Base-by-base conservation (phyloP, 2,797 vertebrate genomes). In the Syncerus caffer region DNA sequence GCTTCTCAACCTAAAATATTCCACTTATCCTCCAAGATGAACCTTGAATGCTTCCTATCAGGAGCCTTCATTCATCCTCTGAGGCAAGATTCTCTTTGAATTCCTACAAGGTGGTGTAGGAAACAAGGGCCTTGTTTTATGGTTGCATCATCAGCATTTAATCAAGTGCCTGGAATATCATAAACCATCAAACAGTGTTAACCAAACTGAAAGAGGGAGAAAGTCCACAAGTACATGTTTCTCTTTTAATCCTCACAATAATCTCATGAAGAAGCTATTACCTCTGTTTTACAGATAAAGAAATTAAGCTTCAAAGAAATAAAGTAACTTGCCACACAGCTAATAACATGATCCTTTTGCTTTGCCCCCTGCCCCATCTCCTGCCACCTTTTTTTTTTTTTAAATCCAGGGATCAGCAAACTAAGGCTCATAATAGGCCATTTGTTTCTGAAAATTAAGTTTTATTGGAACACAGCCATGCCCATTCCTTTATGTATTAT, bases 171-270 rank as follows among this genome's bases (percentile, higher is more conserved):
- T 57, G 31, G 53, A 93, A 95, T 78, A 57, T 31, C 84, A 3
- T 62, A 80, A 96, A 85, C 45, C 84, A 93, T 91, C 21, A 92
- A 91, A 74, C 9, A 87, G 19, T 53, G 14, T 47, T 67, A 89
- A 91, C 5, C 4, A 89, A 96, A 82, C 17, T 85, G 42, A 96
- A 95, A 85, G 17, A 96, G 60, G 50, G n/a, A 21, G 74, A 76
- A 88, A 93, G 11, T 45, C 53, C 31, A 82, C 23, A 45, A 86
- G 8, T 34, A 85, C 13, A 29, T 45, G 4, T 74, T 91, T 95
- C 51, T 96, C 42, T 89, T 90, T 85, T 25, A 92, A 93, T 96
- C 6, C 57, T 92, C 62, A 90, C 29, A 90, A 79, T 96, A 90
- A 93, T 82, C n/a, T 27, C n/a, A 38, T 23, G 11, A 89, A 45